Conservation (phyloP, 2,797 vertebrate species). For the Morelia viridis region DNA sequence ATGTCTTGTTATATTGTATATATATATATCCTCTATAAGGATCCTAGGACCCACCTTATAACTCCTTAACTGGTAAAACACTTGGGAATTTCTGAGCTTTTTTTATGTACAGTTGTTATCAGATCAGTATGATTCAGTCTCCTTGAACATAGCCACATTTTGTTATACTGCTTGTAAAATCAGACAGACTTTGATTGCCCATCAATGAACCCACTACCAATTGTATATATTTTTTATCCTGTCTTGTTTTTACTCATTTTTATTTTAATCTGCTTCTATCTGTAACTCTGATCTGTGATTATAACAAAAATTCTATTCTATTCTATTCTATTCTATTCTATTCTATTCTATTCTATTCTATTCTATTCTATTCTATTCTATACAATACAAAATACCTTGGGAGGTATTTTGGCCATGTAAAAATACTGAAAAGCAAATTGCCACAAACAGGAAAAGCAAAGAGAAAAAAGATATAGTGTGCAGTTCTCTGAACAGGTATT, state of each 20-base stretch:
- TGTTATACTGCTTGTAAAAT: not conserved
- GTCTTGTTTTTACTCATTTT: not conserved
- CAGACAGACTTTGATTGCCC: not conserved
- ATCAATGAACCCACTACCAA: not conserved
- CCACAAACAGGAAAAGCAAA: not conserved
- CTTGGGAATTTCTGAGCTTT: not conserved
- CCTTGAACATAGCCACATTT: not conserved
- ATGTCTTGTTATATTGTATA: not conserved
- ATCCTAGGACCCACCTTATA: not conserved
- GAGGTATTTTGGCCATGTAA: conserved; percentile 5
- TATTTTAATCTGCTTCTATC: not conserved
- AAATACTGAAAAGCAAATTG: conserved; percentile 11
- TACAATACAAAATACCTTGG: not conserved
- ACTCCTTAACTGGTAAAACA: not conserved
- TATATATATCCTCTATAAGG: not conserved
- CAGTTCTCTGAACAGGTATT: not conserved
- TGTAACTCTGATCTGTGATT: not conserved
- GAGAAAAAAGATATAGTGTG: not conserved
- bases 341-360: not conserved
- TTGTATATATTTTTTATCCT: not conserved
- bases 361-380: no score
- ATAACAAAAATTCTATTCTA: not conserved
- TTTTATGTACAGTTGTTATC: not conserved
- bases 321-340: not conserved
- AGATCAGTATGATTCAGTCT: not conserved